A percentile compares a stretch with the other conserved stretches of the same genome.
phyloP scores from a whole-genome alignment of 2,888 invertebrate genomes.

The Colletes collaris region DNA sequence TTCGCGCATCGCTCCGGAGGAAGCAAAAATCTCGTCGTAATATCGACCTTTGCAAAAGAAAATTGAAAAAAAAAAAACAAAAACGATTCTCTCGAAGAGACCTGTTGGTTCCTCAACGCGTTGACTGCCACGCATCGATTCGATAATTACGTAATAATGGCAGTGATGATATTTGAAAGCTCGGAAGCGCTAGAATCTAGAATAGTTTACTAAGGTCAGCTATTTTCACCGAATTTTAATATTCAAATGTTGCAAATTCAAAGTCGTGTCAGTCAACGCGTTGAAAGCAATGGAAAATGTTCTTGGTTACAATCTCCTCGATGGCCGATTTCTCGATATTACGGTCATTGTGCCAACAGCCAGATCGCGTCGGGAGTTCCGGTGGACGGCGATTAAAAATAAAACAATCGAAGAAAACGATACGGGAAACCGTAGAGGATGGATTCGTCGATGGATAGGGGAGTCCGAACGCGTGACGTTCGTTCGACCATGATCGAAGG shows the following conservation, averaged over 20 bases:
- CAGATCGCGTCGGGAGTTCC: constrained; percentile 35
- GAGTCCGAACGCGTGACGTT: too few relatives aligned
- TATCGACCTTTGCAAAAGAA: constrained; percentile 13
- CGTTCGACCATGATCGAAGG: constrained; percentile 1
- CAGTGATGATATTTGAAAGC: too few relatives aligned
- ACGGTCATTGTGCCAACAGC: constrained; percentile 46
- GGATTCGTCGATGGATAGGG: background rate
- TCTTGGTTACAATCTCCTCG: background rate
- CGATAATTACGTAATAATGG: too few relatives aligned
- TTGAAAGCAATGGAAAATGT: too few relatives aligned
- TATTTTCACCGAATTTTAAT: too few relatives aligned
- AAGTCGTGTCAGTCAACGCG: too few relatives aligned
- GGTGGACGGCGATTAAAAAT: constrained; percentile 6
- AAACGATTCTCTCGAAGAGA: too few relatives aligned
- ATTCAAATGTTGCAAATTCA: too few relatives aligned
- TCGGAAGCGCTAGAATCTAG: too few relatives aligned
- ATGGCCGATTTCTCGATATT: constrained; percentile 6
- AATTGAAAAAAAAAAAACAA: background rate
- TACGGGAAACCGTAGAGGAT: background rate
- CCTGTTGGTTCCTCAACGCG: too few relatives aligned
- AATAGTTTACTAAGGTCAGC: too few relatives aligned
- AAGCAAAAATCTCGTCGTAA: constrained; percentile 2
- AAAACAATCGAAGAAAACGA: background rate
- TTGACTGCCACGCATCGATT: too few relatives aligned
- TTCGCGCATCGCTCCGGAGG: background rate